These are phyloP conservation scores for Allygus modestus DNA, from an alignment of 2,888 invertebrate species.

Conservation along the genomic window DNA sequence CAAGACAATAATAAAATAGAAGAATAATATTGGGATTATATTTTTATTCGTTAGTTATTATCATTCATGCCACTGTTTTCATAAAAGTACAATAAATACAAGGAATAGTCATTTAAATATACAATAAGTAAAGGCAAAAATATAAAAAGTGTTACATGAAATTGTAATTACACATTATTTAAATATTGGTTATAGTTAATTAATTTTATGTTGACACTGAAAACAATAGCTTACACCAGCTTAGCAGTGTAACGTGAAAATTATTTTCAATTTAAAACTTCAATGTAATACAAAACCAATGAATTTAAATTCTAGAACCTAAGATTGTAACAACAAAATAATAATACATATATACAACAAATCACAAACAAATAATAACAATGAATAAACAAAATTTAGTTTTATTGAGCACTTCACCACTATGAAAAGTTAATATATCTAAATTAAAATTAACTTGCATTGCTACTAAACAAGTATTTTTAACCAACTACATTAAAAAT, in stretches of 20 bases:
- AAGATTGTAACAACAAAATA: background rate
- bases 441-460: too few relatives aligned
- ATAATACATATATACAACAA: background rate
- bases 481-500: background rate
- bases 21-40: too few relatives aligned
- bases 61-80: too few relatives aligned
- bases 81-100: background rate
- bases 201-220: too few relatives aligned
- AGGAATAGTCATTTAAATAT: background rate
- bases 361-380: background rate
- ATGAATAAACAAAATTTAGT: conserved; percentile 4
- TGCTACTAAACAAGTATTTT: background rate
- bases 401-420: background rate
- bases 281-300: background rate
- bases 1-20: too few relatives aligned
- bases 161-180: background rate
- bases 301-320: background rate
- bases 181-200: too few relatives aligned
- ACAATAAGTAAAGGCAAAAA: background rate
- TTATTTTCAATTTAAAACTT: too few relatives aligned
- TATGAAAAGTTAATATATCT: too few relatives aligned
- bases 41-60: too few relatives aligned
- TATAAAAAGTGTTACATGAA: conserved; percentile 5
- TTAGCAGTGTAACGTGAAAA: too few relatives aligned
- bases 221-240: too few relatives aligned